A percentile compares a stretch with the other conserved stretches of the same genome.
phyloP scores from a whole-genome alignment of 2,113 vertebrate species.

The Fregata magnificens region DNA sequence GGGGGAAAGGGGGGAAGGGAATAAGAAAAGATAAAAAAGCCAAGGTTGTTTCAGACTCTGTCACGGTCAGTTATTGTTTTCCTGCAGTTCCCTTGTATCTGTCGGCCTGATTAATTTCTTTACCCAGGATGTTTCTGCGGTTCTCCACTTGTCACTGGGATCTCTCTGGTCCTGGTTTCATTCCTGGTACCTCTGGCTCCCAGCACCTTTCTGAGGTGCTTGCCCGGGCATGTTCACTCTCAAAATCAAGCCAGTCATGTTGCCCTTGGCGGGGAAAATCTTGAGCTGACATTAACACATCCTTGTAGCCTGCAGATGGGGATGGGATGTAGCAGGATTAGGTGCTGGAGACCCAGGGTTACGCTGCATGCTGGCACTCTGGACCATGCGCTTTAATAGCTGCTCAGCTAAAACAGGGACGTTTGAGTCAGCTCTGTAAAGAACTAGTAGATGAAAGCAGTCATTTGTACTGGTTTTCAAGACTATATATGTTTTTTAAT shows the following conservation, averaged over 20 bases:
- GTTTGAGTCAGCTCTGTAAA: background rate
- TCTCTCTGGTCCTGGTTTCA: background rate
- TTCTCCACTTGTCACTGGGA: background rate
- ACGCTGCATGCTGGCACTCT: background rate
- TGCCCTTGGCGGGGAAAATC: background rate
- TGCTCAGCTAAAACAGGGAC: background rate
- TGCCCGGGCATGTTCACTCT: background rate
- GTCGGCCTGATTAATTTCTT: background rate
- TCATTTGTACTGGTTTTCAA: background rate
- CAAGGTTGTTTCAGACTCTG: background rate
- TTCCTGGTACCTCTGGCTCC: background rate
- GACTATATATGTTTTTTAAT: background rate
- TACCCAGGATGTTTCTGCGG: background rate
- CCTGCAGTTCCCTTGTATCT: rapidly evolving
- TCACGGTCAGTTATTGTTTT: background rate
- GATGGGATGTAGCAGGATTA: background rate
- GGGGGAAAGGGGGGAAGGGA: rapidly evolving
- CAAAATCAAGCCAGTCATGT: background rate
- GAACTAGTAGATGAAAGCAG: background rate
- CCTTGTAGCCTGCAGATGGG: background rate
- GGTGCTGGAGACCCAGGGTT: background rate
- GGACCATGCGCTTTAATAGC: rapidly evolving
- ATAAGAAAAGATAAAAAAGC: background rate
- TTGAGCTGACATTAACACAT: background rate
- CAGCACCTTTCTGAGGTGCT: background rate